Evolutionary conservation across 2,797 vertebrate species (phyloP), one percentile per base, ranked within the genome.

Genomic region (Siniperca undulata): DNA sequence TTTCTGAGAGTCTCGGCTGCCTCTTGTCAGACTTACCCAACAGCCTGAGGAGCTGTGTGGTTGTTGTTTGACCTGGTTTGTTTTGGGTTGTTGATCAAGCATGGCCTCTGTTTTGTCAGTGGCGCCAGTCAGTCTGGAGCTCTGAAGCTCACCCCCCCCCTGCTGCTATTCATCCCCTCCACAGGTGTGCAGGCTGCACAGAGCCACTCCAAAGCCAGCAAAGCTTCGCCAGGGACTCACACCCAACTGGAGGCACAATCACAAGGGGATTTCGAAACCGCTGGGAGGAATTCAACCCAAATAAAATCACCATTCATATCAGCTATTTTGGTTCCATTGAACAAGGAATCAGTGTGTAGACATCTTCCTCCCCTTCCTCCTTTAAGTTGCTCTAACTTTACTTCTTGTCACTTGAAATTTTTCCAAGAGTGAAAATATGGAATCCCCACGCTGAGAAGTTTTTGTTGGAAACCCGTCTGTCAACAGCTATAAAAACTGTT

Each of bases 61-160:
- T 96, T 96, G 97, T 96, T 96, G 97, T 97, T 96, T 96, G 97
- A 97, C 97, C 97, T 88, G 97, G 97, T 97, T 97, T 98, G 97
- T 98, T 98, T 97, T 96, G 97, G 97, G 96, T 97, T 98, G 97
- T 97, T 98, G 97, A 98, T 98, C 97, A 97, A 98, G 97, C 97
- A 95, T 97, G 97, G 97, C 96, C 96, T 95, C 94, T 97, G 97
- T 97, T 97, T 95, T 97, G 97, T 97, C 91, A 95, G 95, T 96
- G 97, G 97, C 97, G 97, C 97, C 98, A 97, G 97, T 96, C 96
- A 97, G 98, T 99, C 98, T 98, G 96, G 96, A 96, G 96, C 96
- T 93, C 88, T 89, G 95, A 78, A 94, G 96, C 97, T 98, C 97
- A 97, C 97, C 96, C 96, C 96, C 94, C 96, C 94, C 96, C 96